Conservation (phyloP, 2,888 invertebrate species). For the Pomacea canaliculata region DNA sequence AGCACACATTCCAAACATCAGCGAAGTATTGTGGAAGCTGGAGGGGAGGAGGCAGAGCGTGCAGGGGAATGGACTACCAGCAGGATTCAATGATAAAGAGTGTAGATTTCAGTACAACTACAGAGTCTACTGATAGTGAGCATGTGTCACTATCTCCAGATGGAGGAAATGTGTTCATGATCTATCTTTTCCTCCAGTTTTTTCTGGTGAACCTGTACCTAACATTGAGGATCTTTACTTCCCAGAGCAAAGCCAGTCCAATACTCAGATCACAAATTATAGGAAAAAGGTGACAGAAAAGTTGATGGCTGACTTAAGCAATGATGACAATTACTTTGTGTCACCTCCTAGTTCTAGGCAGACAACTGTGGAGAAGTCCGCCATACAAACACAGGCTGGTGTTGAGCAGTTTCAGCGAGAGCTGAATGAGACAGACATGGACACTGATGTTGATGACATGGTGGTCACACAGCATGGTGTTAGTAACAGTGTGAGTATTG, state of each 20-base stretch:
- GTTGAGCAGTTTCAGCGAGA: no score
- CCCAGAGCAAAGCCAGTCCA: background rate
- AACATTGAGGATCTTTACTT: conserved; percentile 26
- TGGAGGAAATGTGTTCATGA: conserved; percentile 14
- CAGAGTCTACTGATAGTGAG: conserved; percentile 43
- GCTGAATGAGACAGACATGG: background rate
- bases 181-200: background rate
- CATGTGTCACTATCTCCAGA: conserved; percentile 12
- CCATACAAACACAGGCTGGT: no score
- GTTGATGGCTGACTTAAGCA: conserved; percentile 30
- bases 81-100: conserved; percentile 32
- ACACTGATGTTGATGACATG: background rate
- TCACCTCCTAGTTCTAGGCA: conserved; percentile 35
- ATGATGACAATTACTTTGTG: conserved; percentile 47
- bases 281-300: conserved; percentile 15
- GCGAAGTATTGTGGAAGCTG: conserved; percentile 26
- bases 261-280: background rate
- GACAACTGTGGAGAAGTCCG: conserved; percentile 33
- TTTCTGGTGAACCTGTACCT: background rate
- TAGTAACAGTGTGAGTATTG: conserved; percentile 19
- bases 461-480: background rate
- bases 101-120: conserved; percentile 39
- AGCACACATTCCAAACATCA: conserved; percentile 30
- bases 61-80: background rate
- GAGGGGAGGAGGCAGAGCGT: conserved; percentile 6